These are phyloP conservation scores for Bursaphelenchus okinawaensis DNA, from an alignment of 2,888 invertebrate genomes.

Conservation along the genomic window DNA sequence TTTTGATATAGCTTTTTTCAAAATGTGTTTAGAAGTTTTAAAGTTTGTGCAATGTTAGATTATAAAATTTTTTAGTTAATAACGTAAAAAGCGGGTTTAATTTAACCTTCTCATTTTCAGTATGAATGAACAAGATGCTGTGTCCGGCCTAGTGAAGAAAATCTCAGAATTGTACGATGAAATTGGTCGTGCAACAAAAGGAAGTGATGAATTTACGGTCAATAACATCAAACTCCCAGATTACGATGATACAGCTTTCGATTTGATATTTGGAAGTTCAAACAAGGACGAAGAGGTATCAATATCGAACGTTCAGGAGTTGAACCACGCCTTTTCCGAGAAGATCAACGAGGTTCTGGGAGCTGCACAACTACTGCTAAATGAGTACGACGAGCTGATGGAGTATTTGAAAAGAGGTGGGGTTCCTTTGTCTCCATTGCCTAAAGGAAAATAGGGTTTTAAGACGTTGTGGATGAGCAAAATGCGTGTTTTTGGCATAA, in stretches of 20 bases:
- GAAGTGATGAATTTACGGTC: constrained; percentile 27
- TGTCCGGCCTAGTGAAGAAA: constrained; percentile 5
- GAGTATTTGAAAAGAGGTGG: constrained; percentile 21
- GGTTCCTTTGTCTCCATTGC: neutral
- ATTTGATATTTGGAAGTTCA: constrained; percentile 15
- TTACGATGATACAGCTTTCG: constrained; percentile 26
- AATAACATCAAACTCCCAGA: constrained; percentile 28
- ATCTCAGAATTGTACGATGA: constrained; percentile 9
- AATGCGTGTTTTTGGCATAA: neutral
- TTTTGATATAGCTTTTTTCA: too few relatives aligned
- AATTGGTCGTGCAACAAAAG: constrained; percentile 8
- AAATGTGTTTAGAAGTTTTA: too few relatives aligned
- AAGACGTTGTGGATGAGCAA: neutral
- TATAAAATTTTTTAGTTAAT: too few relatives aligned
- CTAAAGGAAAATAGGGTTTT: neutral
- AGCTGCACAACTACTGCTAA: constrained; percentile 20
- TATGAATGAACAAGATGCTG: neutral
- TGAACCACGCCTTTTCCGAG: constrained; percentile 16
- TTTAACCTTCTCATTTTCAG: constrained; percentile 1
- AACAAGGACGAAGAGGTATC: neutral
- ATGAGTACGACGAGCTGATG: constrained; percentile 24
- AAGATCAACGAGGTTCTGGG: constrained; percentile 25
- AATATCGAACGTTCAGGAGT: constrained; percentile 3
- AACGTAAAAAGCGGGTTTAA: neutral
- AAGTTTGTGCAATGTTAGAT: too few relatives aligned